These are phyloP conservation scores for Brachionus rubens DNA, from an alignment of 1,140 invertebrate genomes.

Conservation along the genomic window DNA sequence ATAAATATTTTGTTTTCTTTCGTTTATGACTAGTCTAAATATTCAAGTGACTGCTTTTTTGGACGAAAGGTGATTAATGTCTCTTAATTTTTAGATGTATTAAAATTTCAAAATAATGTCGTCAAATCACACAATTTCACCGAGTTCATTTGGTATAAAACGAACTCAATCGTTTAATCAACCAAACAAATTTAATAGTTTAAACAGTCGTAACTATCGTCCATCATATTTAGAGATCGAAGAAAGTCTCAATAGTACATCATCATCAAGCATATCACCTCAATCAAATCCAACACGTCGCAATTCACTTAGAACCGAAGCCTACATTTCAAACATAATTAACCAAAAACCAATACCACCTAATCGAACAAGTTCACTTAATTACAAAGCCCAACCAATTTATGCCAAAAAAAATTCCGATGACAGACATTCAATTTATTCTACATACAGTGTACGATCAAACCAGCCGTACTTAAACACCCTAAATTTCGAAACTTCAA, in stretches of 20 bases:
- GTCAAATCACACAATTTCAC: too few species aligned
- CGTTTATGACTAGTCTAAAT: too few species aligned
- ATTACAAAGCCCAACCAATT: neutral
- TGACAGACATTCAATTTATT: slow-evolving; percentile 37
- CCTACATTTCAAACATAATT: neutral
- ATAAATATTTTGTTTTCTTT: too few species aligned
- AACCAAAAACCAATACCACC: slow-evolving; percentile 25
- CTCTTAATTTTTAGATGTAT: too few species aligned
- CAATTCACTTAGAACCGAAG: slow-evolving; percentile 12
- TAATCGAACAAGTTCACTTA: slow-evolving; percentile 27
- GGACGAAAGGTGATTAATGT: too few species aligned
- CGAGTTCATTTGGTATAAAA: slow-evolving; percentile 13
- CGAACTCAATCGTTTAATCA: neutral
- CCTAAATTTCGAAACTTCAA: slow-evolving; percentile 1
- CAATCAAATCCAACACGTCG: neutral
- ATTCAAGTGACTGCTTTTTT: too few species aligned
- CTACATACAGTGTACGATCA: neutral
- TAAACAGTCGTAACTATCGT: neutral
- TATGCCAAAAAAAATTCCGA: neutral
- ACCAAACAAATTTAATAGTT: slow-evolving; percentile 12
- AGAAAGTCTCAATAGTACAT: neutral
- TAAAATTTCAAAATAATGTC: too few species aligned
- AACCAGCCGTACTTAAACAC: neutral
- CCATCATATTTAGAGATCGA: neutral
- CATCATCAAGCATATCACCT: neutral